Percentiles rank a stretch among this genome's conserved stretches.
Conservation (phyloP, 2,113 vertebrate species). For the Mesocricetus auratus region DNA sequence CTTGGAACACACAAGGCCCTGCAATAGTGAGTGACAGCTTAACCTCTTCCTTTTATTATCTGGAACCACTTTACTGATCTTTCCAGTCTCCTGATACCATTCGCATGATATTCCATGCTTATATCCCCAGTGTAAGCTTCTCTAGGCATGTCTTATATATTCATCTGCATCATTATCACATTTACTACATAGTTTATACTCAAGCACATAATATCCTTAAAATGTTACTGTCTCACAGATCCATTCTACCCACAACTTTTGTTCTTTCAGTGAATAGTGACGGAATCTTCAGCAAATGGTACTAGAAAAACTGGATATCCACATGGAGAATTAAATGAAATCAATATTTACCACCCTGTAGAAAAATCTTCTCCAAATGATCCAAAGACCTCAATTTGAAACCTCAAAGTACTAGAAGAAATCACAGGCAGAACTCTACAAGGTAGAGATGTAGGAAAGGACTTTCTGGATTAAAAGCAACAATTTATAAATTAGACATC, state of each 20-base stretch:
- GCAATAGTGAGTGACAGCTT: background rate
- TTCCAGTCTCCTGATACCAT: background rate
- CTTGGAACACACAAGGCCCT: background rate
- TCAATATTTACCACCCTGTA: background rate
- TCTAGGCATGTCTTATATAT: background rate
- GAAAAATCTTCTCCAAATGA: background rate
- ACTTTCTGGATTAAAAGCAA: background rate
- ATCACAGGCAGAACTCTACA: background rate
- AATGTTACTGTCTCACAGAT: background rate
- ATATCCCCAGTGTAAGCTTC: background rate
- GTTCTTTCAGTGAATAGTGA: background rate
- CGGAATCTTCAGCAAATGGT: background rate
- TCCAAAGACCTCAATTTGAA: background rate
- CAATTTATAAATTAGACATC: background rate
- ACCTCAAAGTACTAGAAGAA: background rate
- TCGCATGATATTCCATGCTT: background rate
- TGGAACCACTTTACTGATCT: background rate
- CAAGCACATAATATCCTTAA: background rate
- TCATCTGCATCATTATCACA: background rate
- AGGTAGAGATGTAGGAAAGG: background rate
- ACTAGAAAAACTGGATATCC: background rate
- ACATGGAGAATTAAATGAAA: background rate
- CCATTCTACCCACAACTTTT: background rate
- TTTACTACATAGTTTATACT: background rate
- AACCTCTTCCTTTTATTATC: background rate